These are phyloP conservation scores for Pseudomyrmex sp. DNA, from an alignment of 1,140 invertebrate genomes.

Conservation along the genomic window DNA sequence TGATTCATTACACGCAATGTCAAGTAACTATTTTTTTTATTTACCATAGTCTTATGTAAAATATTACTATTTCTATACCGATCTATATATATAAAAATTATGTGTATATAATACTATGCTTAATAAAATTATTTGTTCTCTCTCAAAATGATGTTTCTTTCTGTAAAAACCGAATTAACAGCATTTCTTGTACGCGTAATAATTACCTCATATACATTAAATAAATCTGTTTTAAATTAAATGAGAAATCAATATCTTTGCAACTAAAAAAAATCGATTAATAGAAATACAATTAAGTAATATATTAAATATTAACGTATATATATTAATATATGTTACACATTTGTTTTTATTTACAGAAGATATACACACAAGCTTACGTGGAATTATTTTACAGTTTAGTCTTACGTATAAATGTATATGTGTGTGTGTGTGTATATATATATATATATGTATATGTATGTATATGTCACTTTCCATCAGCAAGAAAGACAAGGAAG, in stretches of 20 bases:
- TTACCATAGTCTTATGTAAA: neutral
- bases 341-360: neutral
- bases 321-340: neutral
- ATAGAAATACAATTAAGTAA: neutral
- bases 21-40: slow-evolving; percentile 6
- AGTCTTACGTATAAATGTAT: slow-evolving; percentile 4
- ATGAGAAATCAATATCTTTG: neutral
- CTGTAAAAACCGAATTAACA: neutral
- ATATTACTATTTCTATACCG: neutral
- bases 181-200: neutral
- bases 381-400: neutral
- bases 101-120: no score
- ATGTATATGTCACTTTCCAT: no score
- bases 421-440: neutral
- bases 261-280: neutral
- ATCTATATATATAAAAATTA: neutral
- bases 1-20: slow-evolving; percentile 15
- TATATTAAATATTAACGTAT: no score
- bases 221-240: no score
- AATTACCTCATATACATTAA: no score
- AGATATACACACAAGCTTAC: slow-evolving; percentile 3
- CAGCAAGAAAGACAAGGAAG: no score
- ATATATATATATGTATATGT: no score
- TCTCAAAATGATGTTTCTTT: slow-evolving; percentile 17
- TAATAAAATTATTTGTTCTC: neutral